Percentiles rank a stretch among this genome's conserved stretches.
phyloP scores from a whole-genome alignment of 2,888 invertebrate genomes.

The Odontocolon sp. region DNA sequence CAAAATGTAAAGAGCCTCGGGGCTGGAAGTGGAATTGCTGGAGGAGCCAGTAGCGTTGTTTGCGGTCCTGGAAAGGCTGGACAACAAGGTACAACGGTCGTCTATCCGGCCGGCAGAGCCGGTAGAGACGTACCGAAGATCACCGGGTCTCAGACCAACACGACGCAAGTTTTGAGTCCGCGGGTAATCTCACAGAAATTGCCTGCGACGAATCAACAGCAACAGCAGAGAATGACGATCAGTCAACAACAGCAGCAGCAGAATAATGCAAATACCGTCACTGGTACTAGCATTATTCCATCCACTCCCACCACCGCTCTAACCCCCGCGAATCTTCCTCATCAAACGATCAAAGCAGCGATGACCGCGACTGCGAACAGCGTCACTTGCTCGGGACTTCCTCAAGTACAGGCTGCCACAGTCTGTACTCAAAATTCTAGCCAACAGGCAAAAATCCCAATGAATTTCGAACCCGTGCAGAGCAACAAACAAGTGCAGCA shows the following conservation, averaged over 20 bases:
- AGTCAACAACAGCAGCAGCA: conserved; percentile 1
- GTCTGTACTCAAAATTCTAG: conserved; percentile 60
- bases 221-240: conserved; percentile 49
- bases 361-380: conserved; percentile 39
- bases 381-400: conserved; percentile 35
- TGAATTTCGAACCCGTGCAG: conserved; percentile 52
- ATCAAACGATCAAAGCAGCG: conserved; percentile 32
- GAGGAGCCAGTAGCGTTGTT: not conserved
- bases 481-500: conserved; percentile 59
- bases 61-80: conserved; percentile 16
- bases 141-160: conserved; percentile 61
- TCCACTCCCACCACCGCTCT: conserved; percentile 15
- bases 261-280: not conserved
- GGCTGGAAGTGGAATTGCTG: conserved; percentile 16
- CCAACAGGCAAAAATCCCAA: conserved; percentile 64
- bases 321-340: conserved; percentile 46
- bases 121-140: conserved; percentile 66
- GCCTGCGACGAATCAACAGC: conserved; percentile 57
- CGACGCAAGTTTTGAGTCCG: conserved; percentile 69
- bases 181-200: conserved; percentile 72
- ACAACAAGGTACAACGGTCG: conserved; percentile 58
- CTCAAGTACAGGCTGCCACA: conserved; percentile 47
- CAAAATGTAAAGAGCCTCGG: conserved; percentile 27
- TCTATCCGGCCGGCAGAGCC: conserved; percentile 67
- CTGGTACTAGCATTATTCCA: conserved; percentile 1